These are phyloP conservation scores for Andricus grossulariae DNA, from an alignment of 1,140 invertebrate genomes.

Conservation along the genomic window DNA sequence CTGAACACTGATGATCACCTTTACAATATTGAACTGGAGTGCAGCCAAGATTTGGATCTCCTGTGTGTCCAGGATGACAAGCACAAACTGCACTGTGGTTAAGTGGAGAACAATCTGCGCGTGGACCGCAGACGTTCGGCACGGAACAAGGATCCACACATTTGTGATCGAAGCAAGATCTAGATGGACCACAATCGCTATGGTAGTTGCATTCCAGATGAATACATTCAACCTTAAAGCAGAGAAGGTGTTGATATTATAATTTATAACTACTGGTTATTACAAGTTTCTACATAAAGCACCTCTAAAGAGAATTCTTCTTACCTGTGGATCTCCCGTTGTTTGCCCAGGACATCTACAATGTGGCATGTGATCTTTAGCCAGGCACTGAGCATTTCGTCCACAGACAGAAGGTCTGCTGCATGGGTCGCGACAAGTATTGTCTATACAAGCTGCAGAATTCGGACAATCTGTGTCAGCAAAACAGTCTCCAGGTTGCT, in stretches of 20 bases:
- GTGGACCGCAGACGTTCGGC: slow-evolving; percentile 87
- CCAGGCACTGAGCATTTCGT: slow-evolving; percentile 83
- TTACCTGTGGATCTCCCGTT: slow-evolving; percentile 82
- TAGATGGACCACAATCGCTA: slow-evolving; percentile 82
- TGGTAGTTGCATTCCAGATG: slow-evolving; percentile 87
- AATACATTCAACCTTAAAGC: slow-evolving; percentile 78
- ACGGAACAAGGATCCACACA: slow-evolving; percentile 89
- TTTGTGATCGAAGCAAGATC: slow-evolving; percentile 86
- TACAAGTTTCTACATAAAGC: neutral
- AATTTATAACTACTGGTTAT: neutral
- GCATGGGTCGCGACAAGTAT: slow-evolving; percentile 89
- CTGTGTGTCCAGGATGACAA: slow-evolving; percentile 88
- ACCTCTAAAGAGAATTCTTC: neutral
- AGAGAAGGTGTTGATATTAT: neutral
- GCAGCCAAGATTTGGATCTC: slow-evolving; percentile 90
- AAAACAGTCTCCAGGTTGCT: slow-evolving; percentile 87
- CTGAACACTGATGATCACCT: slow-evolving; percentile 85
- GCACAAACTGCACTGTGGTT: slow-evolving; percentile 88
- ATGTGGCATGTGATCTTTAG: slow-evolving; percentile 80
- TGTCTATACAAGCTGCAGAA: slow-evolving; percentile 85
- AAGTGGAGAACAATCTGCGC: slow-evolving; percentile 83
- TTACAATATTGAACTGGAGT: slow-evolving; percentile 87
- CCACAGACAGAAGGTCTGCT: slow-evolving; percentile 82
- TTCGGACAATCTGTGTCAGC: slow-evolving; percentile 87
- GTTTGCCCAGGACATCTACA: slow-evolving; percentile 87